Evolutionary conservation across 2,113 vertebrate genomes (phyloP).

Genomic region (Lepidothrix coronata): DNA sequence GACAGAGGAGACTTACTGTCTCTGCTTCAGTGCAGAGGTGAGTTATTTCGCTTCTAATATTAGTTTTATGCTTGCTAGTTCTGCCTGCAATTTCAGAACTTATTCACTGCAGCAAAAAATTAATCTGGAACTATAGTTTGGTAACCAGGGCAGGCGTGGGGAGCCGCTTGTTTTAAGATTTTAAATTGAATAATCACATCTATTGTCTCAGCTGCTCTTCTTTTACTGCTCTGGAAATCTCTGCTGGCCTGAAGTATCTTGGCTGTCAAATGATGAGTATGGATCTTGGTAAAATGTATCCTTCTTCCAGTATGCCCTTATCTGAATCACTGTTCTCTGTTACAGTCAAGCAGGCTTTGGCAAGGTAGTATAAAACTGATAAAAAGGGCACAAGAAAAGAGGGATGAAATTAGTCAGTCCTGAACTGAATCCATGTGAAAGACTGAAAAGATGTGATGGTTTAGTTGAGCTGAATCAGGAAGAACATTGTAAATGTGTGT

Average conservation of each 20-base stretch:
- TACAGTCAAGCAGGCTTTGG: background rate
- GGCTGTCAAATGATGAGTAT: background rate
- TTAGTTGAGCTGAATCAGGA: background rate
- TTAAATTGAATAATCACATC: conserved; percentile 17
- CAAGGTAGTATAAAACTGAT: background rate
- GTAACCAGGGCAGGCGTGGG: background rate
- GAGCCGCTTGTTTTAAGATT: background rate
- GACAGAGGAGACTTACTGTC: conserved; percentile 79
- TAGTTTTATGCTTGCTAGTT: conserved; percentile 14
- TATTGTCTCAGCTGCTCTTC: background rate
- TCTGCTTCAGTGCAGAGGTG: conserved; percentile 85
- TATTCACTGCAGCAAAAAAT: background rate
- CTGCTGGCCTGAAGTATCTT: background rate
- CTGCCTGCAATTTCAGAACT: background rate
- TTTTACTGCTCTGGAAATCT: conserved; percentile 7
- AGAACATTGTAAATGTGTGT: background rate
- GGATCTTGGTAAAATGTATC: background rate
- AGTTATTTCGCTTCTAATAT: background rate
- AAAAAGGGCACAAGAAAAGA: background rate
- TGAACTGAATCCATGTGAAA: background rate
- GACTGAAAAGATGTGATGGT: background rate
- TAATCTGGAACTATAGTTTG: background rate
- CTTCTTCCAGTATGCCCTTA: background rate
- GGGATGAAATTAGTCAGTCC: background rate
- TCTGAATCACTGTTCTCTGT: background rate